Percentiles rank a stretch among this genome's conserved stretches.
phyloP scores from a whole-genome alignment of 2,113 vertebrate genomes.

The Jacana jacana region DNA sequence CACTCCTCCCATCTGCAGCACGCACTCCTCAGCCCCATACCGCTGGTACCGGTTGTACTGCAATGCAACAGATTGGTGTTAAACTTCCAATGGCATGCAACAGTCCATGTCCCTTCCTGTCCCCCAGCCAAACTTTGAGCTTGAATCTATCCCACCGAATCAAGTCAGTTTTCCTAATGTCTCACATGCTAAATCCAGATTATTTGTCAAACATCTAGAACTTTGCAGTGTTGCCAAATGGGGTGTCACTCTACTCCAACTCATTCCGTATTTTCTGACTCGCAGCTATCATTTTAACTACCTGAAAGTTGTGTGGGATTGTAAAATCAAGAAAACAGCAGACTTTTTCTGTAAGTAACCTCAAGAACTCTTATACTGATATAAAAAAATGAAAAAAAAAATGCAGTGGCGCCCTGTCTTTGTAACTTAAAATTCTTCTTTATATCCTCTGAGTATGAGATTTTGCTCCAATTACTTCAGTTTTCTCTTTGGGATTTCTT shows the following conservation, averaged over 20 bases:
- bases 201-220: neutral
- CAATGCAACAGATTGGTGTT: neutral
- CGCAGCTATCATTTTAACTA: neutral
- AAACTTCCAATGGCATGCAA: neutral
- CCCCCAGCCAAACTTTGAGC: neutral
- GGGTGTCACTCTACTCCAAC: neutral
- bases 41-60: slow-evolving; percentile 90
- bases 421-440: neutral
- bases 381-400: neutral
- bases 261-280: neutral
- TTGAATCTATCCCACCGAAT: neutral
- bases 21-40: slow-evolving; percentile 86
- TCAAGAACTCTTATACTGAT: neutral
- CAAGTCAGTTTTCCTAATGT: neutral
- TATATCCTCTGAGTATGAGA: neutral
- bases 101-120: neutral
- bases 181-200: neutral
- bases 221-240: neutral
- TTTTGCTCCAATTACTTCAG: neutral
- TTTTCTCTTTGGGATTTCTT: neutral
- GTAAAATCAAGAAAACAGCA: neutral
- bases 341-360: neutral
- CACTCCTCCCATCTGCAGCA: slow-evolving; percentile 85
- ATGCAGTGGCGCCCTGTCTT: neutral
- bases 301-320: neutral